These are phyloP conservation scores for Abramis brama DNA, from an alignment of 2,113 vertebrate genomes.

Conservation along the genomic window DNA sequence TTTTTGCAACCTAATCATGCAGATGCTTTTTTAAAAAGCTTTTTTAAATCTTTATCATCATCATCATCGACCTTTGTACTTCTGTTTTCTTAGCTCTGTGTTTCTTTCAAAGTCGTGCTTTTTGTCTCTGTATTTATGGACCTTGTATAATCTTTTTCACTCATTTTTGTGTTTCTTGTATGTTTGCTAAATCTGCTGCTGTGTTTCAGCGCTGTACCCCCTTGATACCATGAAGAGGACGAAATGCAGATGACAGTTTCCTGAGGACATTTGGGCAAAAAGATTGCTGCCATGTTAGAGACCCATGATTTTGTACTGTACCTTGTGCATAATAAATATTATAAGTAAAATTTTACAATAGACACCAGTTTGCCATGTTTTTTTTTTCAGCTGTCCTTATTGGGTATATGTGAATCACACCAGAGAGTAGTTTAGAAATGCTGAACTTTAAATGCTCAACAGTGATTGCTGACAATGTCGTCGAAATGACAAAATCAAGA, in stretches of 20 bases:
- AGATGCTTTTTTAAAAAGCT: slow-evolving; percentile 1
- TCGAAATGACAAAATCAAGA: not conserved
- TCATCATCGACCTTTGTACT: slow-evolving; percentile 19
- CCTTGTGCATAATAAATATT: slow-evolving; percentile 91
- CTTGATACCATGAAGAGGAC: slow-evolving; percentile 41
- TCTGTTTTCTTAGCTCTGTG: slow-evolving; percentile 14
- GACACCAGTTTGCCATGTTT: slow-evolving; percentile 67
- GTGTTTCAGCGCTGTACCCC: slow-evolving; percentile 37
- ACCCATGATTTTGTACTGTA: slow-evolving; percentile 83
- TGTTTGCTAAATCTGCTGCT: slow-evolving; percentile 54
- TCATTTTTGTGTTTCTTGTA: slow-evolving; percentile 48
- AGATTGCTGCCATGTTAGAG: slow-evolving; percentile 61
- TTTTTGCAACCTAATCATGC: not conserved
- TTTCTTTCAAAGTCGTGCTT: slow-evolving; percentile 25
- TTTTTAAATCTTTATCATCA: not conserved
- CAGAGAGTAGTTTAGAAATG: not conserved
- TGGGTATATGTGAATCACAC: not conserved
- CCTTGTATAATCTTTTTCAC: slow-evolving; percentile 51
- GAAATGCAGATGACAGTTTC: slow-evolving; percentile 48
- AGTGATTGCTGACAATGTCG: not conserved
- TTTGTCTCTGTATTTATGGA: slow-evolving; percentile 60
- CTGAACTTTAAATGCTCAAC: not conserved
- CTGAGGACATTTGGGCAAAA: slow-evolving; percentile 51
- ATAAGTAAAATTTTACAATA: slow-evolving; percentile 93
- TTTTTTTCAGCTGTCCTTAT: not conserved